These are phyloP conservation scores for Edolisoma coerulescens DNA, from an alignment of 2,113 vertebrate genomes.

Conservation along the genomic window DNA sequence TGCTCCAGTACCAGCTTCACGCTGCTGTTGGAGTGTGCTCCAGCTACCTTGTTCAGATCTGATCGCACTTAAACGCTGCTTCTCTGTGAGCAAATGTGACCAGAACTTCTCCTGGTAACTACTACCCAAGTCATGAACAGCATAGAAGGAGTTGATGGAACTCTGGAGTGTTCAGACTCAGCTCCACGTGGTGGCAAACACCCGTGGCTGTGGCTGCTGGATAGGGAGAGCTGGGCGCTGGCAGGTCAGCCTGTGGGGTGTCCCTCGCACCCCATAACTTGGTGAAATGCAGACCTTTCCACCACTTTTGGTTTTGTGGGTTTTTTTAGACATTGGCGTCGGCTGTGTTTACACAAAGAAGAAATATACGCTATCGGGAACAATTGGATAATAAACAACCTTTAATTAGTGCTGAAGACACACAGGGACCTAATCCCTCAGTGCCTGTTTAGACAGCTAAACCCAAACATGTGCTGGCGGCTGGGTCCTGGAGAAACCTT, in stretches of 20 bases:
- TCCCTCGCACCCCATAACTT: not conserved
- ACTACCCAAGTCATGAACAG: not conserved
- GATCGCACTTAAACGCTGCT: not conserved
- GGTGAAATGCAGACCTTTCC: not conserved
- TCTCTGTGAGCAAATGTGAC: not conserved
- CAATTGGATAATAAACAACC: not conserved
- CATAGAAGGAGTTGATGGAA: rapidly evolving
- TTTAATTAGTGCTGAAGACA: not conserved
- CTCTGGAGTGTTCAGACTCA: not conserved
- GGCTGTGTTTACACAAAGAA: not conserved
- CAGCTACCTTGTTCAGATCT: not conserved
- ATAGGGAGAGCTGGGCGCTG: rapidly evolving
- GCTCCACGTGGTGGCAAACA: rapidly evolving
- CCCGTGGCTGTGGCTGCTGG: not conserved
- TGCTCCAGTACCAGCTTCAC: not conserved
- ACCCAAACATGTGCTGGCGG: not conserved
- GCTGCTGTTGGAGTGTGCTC: rapidly evolving
- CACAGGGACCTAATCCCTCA: not conserved
- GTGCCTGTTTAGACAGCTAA: slow-evolving; percentile 26
- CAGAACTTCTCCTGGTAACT: not conserved
- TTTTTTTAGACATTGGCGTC: not conserved
- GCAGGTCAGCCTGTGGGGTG: rapidly evolving
- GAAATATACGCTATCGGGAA: not conserved
- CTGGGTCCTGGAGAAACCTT: not conserved
- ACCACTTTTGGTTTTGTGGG: not conserved